phyloP scores from a whole-genome alignment of 2,113 vertebrate species.

The Scytalopus superciliaris region DNA sequence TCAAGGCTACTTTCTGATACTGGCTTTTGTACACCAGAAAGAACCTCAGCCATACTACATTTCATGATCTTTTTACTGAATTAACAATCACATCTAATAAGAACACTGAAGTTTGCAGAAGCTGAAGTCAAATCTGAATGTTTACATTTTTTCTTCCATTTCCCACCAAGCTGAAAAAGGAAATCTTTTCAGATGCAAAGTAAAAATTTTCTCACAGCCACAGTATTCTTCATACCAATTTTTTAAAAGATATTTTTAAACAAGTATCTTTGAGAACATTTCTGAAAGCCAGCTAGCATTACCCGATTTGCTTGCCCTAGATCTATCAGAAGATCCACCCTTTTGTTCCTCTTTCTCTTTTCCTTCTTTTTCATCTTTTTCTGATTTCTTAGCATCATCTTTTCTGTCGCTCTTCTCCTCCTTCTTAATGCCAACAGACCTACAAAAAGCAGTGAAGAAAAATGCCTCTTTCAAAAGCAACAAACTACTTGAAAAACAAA shows the following conservation, averaged over 20 bases:
- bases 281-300: neutral
- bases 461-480: neutral
- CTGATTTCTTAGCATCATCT: constrained; percentile 74
- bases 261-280: neutral
- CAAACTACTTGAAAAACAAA: neutral
- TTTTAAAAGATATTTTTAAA: neutral
- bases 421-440: constrained; percentile 72
- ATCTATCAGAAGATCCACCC: constrained; percentile 54
- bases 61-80: neutral
- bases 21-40: neutral
- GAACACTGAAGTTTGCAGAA: neutral
- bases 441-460: neutral
- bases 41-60: neutral
- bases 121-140: neutral
- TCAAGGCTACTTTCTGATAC: neutral
- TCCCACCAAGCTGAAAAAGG: neutral
- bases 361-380: constrained; percentile 77
- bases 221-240: neutral
- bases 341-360: constrained; percentile 72
- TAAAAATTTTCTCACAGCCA: neutral
- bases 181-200: neutral
- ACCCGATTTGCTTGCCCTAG: constrained; percentile 77
- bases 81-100: neutral
- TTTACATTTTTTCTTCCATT: neutral
- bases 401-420: constrained; percentile 83